phyloP scores from a whole-genome alignment of 2,797 vertebrate species.

The Eulemur albifrons region DNA sequence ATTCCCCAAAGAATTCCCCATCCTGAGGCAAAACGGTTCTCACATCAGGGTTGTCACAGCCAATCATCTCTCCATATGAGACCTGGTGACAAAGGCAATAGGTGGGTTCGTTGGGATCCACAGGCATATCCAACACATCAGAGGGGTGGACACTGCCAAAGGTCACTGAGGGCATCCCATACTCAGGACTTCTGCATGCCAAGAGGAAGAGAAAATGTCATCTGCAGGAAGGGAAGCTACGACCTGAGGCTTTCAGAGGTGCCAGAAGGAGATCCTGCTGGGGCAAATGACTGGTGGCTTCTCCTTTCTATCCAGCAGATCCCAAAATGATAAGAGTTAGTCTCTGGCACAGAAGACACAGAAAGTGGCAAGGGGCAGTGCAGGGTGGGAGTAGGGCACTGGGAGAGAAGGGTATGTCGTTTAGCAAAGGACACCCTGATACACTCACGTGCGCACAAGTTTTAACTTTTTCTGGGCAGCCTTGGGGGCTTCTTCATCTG shows the following conservation, averaged over 20 bases:
- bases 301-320: constrained; percentile 23
- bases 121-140: constrained; percentile 98
- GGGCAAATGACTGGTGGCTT: neutral
- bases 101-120: constrained; percentile 98
- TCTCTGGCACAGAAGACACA: neutral
- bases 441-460: constrained; percentile 90
- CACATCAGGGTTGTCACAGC: constrained; percentile 99
- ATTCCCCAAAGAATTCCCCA: neutral
- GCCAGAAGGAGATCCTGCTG: neutral
- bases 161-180: constrained; percentile 92
- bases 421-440: neutral
- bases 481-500: constrained; percentile 95
- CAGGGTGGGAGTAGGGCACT: neutral
- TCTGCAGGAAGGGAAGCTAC: constrained; percentile 26
- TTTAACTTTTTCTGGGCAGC: constrained; percentile 95
- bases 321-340: neutral
- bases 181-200: constrained; percentile 90
- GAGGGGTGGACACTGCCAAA: constrained; percentile 98
- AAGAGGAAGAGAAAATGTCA: constrained; percentile 64
- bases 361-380: neutral
- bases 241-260: neutral
- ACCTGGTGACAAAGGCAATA: constrained; percentile 99
- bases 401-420: neutral
- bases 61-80: constrained; percentile 99
- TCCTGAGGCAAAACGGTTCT: constrained; percentile 80